Evolutionary conservation across 2,888 invertebrate species (phyloP).

Genomic region (Rhogogaster chlorosoma): DNA sequence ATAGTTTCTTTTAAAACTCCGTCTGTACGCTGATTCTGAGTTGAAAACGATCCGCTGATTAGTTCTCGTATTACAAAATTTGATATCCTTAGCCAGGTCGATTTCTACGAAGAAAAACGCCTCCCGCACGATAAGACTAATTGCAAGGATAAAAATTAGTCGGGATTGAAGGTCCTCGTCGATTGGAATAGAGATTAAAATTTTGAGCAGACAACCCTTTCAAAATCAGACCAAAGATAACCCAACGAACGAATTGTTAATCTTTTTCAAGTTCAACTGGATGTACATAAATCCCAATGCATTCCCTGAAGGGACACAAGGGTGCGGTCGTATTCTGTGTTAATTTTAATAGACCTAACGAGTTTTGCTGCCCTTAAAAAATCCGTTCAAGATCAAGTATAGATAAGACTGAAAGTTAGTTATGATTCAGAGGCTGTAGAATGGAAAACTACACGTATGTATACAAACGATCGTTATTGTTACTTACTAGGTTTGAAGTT

Average conservation of each 20-base stretch:
- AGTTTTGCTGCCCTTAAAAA: background rate
- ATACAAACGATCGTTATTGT: background rate
- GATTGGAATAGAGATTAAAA: background rate
- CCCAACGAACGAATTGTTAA: background rate
- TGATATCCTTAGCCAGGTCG: background rate
- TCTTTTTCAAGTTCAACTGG: background rate
- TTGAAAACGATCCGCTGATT: background rate
- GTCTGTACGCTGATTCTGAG: background rate
- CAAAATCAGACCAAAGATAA: background rate
- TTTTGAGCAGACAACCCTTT: background rate
- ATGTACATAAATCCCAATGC: background rate
- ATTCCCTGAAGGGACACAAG: background rate
- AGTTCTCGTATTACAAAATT: slow-evolving; percentile 18
- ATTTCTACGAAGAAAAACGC: background rate
- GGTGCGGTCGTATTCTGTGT: slow-evolving; percentile 23
- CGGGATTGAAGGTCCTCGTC: background rate
- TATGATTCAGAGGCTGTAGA: slow-evolving; percentile 4
- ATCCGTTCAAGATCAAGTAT: slow-evolving; percentile 12
- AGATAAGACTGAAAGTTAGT: slow-evolving; percentile 25
- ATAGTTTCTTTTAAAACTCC: background rate
- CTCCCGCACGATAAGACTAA: background rate
- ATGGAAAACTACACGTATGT: background rate
- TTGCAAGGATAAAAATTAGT: background rate
- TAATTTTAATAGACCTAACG: slow-evolving; percentile 28
- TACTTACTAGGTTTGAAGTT: slow-evolving; percentile 73